Percentiles rank a stretch among this genome's conserved stretches.
These are phyloP conservation scores for Fissipunctia ypsillon DNA, from an alignment of 2,888 invertebrate genomes.

Conservation along the genomic window DNA sequence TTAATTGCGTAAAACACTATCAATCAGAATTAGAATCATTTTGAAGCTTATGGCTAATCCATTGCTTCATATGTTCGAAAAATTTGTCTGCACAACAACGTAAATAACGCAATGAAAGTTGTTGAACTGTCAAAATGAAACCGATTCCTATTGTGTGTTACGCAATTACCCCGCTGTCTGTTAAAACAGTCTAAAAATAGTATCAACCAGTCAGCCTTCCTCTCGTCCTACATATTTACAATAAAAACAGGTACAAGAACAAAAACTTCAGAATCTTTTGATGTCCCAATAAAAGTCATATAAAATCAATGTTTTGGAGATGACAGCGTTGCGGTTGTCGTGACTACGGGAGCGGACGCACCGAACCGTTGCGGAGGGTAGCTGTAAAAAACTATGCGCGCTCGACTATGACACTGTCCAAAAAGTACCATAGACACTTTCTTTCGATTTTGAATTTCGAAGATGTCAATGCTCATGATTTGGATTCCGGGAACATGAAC, in stretches of 20 bases:
- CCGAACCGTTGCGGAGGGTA: conserved; percentile 82
- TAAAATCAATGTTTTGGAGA: conserved; percentile 65
- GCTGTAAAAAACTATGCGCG: conserved; percentile 83
- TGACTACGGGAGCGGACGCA: conserved; percentile 79
- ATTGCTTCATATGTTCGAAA: too few relatives aligned
- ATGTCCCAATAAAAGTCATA: conserved; percentile 64
- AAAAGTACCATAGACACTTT: conserved; percentile 61
- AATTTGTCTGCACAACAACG: too few relatives aligned
- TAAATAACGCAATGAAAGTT: too few relatives aligned
- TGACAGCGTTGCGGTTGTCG: conserved; percentile 77
- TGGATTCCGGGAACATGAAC: conserved; percentile 4
- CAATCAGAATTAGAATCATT: too few relatives aligned
- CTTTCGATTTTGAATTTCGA: conserved; percentile 54
- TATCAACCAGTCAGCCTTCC: background rate
- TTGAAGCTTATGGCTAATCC: too few relatives aligned
- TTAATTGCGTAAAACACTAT: too few relatives aligned
- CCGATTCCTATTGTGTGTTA: too few relatives aligned
- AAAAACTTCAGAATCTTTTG: conserved; percentile 44
- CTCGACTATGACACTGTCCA: conserved; percentile 77
- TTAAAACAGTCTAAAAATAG: background rate
- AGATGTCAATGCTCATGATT: conserved; percentile 32
- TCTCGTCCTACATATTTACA: conserved; percentile 1
- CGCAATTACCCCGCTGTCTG: too few relatives aligned
- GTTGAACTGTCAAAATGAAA: too few relatives aligned
- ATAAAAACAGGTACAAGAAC: conserved; percentile 52